phyloP scores from a whole-genome alignment of 2,113 vertebrate genomes.

The Herpetotheres cachinnans region DNA sequence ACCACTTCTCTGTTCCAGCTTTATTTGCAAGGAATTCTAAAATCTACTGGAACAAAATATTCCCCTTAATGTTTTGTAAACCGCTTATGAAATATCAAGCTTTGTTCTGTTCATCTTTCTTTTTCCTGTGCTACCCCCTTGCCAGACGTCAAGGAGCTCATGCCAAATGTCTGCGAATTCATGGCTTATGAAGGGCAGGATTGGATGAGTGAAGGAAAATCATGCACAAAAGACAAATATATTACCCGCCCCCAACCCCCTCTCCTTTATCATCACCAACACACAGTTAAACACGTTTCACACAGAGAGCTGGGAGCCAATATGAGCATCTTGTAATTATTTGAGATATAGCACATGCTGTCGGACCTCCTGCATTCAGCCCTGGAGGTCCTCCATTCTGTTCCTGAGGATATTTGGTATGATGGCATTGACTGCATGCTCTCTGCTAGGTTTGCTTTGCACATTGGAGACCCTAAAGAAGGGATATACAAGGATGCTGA shows the following conservation, averaged over 20 bases:
- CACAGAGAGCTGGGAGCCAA: neutral
- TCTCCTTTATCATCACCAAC: conserved; percentile 2
- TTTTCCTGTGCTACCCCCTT: conserved; percentile 3
- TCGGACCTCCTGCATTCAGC: neutral
- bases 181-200: conserved; percentile 17
- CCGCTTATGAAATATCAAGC: neutral
- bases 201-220: neutral
- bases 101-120: conserved; percentile 12
- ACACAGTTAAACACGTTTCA: neutral
- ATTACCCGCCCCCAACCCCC: neutral
- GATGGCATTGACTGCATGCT: neutral
- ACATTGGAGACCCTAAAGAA: neutral
- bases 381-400: neutral
- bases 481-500: neutral
- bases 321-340: conserved; percentile 1
- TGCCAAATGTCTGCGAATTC: conserved; percentile 38
- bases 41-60: conserved; percentile 35
- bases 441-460: neutral
- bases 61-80: conserved; percentile 32
- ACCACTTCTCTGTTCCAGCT: neutral
- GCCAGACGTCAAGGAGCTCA: neutral
- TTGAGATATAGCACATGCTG: neutral
- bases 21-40: conserved; percentile 44
- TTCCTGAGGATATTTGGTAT: neutral
- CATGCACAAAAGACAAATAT: neutral